A percentile compares a stretch with the other conserved stretches of the same genome.
Evolutionary conservation across 2,797 vertebrate genomes (phyloP).

Genomic region (Crocodylus rhombifer): DNA sequence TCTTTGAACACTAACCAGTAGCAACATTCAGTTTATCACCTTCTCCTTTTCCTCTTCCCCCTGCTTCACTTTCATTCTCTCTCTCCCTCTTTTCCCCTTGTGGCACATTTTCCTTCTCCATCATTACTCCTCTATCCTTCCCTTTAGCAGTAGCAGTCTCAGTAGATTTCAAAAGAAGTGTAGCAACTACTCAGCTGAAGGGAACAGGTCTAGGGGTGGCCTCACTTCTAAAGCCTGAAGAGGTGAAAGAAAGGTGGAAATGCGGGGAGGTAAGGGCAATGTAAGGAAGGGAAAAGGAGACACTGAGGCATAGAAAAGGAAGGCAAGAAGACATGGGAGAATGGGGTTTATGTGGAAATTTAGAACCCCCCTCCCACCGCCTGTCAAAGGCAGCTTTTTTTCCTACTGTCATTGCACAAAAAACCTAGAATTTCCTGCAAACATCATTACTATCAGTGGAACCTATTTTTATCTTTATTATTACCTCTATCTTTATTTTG

Average conservation of each 20-base stretch:
- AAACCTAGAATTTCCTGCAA: not conserved
- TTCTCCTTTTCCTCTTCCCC: not conserved
- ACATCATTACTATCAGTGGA: not conserved
- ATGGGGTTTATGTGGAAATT: not conserved
- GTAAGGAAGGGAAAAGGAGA: not conserved
- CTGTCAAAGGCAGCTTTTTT: not conserved
- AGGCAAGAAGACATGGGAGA: rapidly evolving
- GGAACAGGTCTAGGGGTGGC: not conserved
- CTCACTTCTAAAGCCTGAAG: not conserved
- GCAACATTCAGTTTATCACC: not conserved
- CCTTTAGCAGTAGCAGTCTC: not conserved
- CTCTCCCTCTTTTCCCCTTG: not conserved
- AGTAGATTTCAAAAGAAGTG: rapidly evolving
- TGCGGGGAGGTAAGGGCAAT: rapidly evolving
- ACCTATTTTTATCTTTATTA: not conserved
- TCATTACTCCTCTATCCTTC: not conserved
- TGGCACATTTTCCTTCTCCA: not conserved
- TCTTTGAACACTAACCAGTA: not conserved
- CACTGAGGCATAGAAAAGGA: not conserved
- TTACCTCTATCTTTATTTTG: not conserved
- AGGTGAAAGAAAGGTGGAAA: not conserved
- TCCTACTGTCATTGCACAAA: not conserved
- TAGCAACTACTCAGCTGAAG: not conserved
- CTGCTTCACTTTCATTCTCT: not conserved
- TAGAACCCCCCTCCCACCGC: not conserved